Percentiles rank a stretch among this genome's conserved stretches.
Conservation (phyloP, 2,113 vertebrate genomes). For the Elephantulus edwardii region DNA sequence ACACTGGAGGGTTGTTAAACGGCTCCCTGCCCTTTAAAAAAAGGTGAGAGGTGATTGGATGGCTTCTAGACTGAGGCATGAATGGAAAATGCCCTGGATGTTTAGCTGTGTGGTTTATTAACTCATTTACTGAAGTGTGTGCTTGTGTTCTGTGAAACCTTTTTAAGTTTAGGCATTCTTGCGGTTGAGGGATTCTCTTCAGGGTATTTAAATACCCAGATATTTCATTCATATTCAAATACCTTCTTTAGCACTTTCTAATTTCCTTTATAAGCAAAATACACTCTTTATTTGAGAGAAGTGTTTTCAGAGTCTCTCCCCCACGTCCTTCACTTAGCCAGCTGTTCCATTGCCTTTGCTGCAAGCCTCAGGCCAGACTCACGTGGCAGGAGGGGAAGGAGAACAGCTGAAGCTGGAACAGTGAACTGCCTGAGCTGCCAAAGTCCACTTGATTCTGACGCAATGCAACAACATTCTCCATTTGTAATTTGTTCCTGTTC, state of each 20-base stretch:
- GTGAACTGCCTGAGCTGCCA: conserved; percentile 49
- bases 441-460: conserved; percentile 72
- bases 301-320: conserved; percentile 43
- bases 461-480: conserved; percentile 65
- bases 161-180: conserved; percentile 58
- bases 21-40: conserved; percentile 63
- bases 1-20: conserved; percentile 72
- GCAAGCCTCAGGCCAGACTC: conserved; percentile 60
- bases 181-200: conserved; percentile 52
- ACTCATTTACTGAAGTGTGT: conserved; percentile 63
- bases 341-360: conserved; percentile 55
- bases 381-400: conserved; percentile 46
- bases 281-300: conserved; percentile 43
- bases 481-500: conserved; percentile 74
- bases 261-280: conserved; percentile 68
- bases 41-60: conserved; percentile 54
- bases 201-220: conserved; percentile 56
- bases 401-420: conserved; percentile 70
- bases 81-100: conserved; percentile 43
- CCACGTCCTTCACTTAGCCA: conserved; percentile 16
- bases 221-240: conserved; percentile 68
- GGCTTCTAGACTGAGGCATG: conserved; percentile 53
- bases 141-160: conserved; percentile 55
- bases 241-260: conserved; percentile 45
- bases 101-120: conserved; percentile 69